Percentiles rank a stretch among this genome's conserved stretches.
phyloP scores from a whole-genome alignment of 2,888 invertebrate genomes.

The Hirtodrosophila duncani region DNA sequence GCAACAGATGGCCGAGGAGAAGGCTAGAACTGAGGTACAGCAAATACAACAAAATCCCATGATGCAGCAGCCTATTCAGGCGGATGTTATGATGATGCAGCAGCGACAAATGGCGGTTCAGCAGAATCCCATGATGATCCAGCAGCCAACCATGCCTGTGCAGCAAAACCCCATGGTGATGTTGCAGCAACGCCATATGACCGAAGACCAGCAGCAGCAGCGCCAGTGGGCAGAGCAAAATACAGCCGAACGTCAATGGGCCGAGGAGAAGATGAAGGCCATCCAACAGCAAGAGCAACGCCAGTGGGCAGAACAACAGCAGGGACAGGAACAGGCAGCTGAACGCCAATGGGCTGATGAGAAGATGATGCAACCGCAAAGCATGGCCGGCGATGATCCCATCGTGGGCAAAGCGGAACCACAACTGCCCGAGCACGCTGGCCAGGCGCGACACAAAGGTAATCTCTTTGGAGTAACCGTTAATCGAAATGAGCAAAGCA shows the following conservation, averaged over 20 bases:
- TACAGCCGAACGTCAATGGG: constrained; percentile 20
- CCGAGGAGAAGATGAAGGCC: constrained; percentile 24
- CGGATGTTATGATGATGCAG: constrained; percentile 9
- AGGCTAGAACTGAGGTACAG: constrained; percentile 1
- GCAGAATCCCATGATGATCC: constrained; percentile 2
- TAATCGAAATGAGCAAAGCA: too few species aligned
- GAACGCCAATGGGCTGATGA: background rate
- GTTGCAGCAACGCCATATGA: constrained; percentile 8
- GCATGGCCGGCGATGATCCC: background rate
- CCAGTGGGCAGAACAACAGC: constrained; percentile 1
- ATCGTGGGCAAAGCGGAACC: constrained; percentile 52
- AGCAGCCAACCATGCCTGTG: constrained; percentile 20
- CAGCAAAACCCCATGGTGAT: constrained; percentile 7
- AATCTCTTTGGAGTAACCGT: constrained; percentile 73
- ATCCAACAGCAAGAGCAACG: constrained; percentile 6
- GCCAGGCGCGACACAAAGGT: constrained; percentile 69
- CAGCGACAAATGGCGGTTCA: constrained; percentile 23
- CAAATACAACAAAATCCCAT: constrained; percentile 10
- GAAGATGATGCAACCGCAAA: background rate
- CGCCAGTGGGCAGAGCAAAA: constrained; percentile 15
- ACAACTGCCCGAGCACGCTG: constrained; percentile 56
- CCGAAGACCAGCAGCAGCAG: constrained; percentile 12
- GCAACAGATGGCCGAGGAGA: constrained; percentile 10
- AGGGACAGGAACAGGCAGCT: background rate
- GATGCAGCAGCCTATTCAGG: constrained; percentile 11